A percentile compares a stretch with the other conserved stretches of the same genome.
phyloP scores from a whole-genome alignment of 2,888 invertebrate genomes.

The Gonocerus acuteangulatus region DNA sequence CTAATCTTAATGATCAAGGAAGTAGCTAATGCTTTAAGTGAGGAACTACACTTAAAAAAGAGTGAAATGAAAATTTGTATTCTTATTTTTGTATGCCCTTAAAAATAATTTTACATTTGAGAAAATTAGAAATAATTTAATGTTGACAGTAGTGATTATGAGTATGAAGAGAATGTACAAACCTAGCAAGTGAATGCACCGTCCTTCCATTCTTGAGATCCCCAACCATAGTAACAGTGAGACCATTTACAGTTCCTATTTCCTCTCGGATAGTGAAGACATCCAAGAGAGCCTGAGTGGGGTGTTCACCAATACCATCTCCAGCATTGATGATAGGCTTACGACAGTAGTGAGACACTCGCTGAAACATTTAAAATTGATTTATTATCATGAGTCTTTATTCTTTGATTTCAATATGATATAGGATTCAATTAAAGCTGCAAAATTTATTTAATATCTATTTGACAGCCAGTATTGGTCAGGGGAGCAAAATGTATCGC shows the following conservation, averaged over 20 bases:
- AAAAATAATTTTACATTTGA: not conserved
- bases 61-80: not conserved
- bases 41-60: too few species aligned
- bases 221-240: conserved; percentile 96
- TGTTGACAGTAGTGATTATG: too few species aligned
- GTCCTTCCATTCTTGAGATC: conserved; percentile 96
- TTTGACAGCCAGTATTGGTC: too few species aligned
- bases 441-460: too few species aligned
- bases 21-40: too few species aligned
- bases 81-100: not conserved
- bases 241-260: conserved; percentile 94
- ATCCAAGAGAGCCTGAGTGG: conserved; percentile 94
- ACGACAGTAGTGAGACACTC: conserved; percentile 70
- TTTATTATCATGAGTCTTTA: conserved; percentile 12
- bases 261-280: conserved; percentile 97
- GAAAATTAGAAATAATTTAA: not conserved
- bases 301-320: conserved; percentile 94
- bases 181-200: conserved; percentile 90
- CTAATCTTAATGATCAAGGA: too few species aligned
- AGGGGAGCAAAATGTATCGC: too few species aligned
- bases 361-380: conserved; percentile 57
- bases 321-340: conserved; percentile 97
- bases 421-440: too few species aligned
- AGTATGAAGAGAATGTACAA: too few species aligned
- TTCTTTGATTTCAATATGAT: too few species aligned